Percentiles rank a stretch among this genome's conserved stretches.
These are phyloP conservation scores for Gasteruption jaculator DNA, from an alignment of 2,888 invertebrate genomes.

Conservation along the genomic window DNA sequence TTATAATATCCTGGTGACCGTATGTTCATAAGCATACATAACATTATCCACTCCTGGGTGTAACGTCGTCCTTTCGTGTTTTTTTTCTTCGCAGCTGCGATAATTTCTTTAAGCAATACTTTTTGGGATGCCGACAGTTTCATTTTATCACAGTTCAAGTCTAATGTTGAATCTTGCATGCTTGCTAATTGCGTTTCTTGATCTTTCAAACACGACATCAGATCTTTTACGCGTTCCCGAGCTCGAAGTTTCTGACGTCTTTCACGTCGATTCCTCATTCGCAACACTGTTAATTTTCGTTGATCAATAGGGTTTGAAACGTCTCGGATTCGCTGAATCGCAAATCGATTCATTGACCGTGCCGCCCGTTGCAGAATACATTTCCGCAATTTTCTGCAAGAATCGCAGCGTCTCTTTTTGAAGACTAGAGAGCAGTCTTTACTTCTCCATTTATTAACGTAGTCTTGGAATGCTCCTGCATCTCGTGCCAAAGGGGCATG, in stretches of 20 bases:
- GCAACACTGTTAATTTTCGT: background rate
- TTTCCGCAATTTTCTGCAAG: background rate
- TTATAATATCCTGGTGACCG: conserved; percentile 17
- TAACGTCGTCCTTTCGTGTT: conserved; percentile 18
- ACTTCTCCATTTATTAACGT: too few species aligned
- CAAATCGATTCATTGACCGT: too few species aligned
- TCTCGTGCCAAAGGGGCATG: background rate
- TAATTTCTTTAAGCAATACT: too few species aligned
- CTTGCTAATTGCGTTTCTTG: conserved; percentile 3
- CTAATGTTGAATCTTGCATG: conserved; percentile 1
- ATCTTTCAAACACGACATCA: background rate
- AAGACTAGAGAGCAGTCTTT: too few species aligned
- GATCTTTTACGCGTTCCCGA: background rate
- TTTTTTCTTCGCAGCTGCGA: conserved; percentile 16
- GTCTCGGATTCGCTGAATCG: too few species aligned
- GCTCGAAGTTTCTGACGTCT: background rate
- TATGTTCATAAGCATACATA: conserved; percentile 23
- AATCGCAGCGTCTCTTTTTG: background rate
- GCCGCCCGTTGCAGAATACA: background rate
- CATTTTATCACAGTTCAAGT: background rate
- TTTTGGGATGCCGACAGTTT: too few species aligned
- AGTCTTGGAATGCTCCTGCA: too few species aligned
- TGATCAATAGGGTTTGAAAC: conserved; percentile 2
- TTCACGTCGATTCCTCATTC: background rate
- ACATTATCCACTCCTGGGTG: conserved; percentile 21